Conservation (phyloP, 1,140 invertebrate genomes). For the Drosophila truncata region DNA sequence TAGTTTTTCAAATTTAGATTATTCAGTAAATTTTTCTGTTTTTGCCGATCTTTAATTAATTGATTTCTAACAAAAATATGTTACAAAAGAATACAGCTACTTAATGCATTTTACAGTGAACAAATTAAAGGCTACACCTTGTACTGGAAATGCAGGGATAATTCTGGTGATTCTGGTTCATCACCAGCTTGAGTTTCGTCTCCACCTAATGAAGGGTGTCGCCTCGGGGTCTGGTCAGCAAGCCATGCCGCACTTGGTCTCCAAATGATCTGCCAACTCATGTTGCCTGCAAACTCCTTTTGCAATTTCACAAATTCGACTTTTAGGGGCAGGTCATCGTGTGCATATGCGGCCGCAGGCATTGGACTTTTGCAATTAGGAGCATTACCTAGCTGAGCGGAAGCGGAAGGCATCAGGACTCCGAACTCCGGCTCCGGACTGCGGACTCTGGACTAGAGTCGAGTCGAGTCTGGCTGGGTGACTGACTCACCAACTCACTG, state of each 20-base stretch:
- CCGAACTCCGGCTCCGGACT: slow-evolving; percentile 29
- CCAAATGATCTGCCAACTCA: slow-evolving; percentile 52
- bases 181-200: too few relatives aligned
- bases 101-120: too few relatives aligned
- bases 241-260: slow-evolving; percentile 42
- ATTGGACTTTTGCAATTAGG: slow-evolving; percentile 78
- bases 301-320: slow-evolving; percentile 18
- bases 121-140: too few relatives aligned
- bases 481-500: slow-evolving; percentile 16
- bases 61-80: too few relatives aligned
- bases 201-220: slow-evolving; percentile 59
- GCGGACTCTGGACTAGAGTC: slow-evolving; percentile 9
- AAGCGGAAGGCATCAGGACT: slow-evolving; percentile 57
- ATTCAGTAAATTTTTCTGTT: too few relatives aligned
- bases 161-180: too few relatives aligned
- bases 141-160: too few relatives aligned
- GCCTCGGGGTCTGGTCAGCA: slow-evolving; percentile 41
- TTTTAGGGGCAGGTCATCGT: slow-evolving; percentile 29
- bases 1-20: too few relatives aligned
- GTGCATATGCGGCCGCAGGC: slow-evolving; percentile 55
- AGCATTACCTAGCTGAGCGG: slow-evolving; percentile 64
- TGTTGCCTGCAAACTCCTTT: slow-evolving; percentile 16
- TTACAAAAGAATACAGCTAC: too few relatives aligned
- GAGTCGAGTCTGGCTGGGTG: slow-evolving; percentile 22
- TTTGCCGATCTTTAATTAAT: too few relatives aligned